Evolutionary conservation across 2,797 vertebrate genomes (phyloP), one percentile per base, ranked within the genome.

Genomic region (Argentina silus): DNA sequence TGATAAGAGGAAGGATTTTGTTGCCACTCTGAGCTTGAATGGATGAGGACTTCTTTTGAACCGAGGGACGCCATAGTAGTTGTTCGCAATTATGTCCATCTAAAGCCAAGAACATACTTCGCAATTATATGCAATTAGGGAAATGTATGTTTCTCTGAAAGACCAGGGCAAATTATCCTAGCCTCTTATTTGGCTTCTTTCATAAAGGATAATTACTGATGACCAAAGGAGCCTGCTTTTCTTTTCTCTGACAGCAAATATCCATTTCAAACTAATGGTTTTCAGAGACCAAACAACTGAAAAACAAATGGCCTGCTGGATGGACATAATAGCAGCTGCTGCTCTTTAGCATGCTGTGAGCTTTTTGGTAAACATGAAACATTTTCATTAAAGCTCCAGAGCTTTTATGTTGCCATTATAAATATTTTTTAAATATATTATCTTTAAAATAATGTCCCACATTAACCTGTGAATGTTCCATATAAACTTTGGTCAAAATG

Each of bases 81-180:
- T 84, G 83, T 85, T 87, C 62, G 88, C 90, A 93, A 93, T 94
- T 93, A 93, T 77, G 79, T 88, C 81, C 78, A n/a, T 87, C 88
- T 89, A 86, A 36, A 62, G 88, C 89, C 83, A 88, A 90, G 85
- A 91, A 93, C 87, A 90, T 89, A 86, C 90, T 89, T 91, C 86
- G 90, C 92, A 92, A 93, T 93, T 92, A 94, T 86, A 87, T 82
- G 90, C 92, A 93, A 93, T 93, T 92, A 94, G 92, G 87, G 85
- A 90, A 92, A 92, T 90, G 90, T 90, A 90, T 89, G 88, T 92
- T 93, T 89, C 90, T 85, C 81, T 86, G 83, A 90, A 86, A 85
- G 80, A 85, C 79, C 79, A 23, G 76, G 63, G 85, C 86, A 90
- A 93, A 92, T 93, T 91, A 93, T 89, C 87, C 86, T 48, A 63